Evolutionary conservation across 2,888 invertebrate species (phyloP).

Genomic region (Drosophila putrida): DNA sequence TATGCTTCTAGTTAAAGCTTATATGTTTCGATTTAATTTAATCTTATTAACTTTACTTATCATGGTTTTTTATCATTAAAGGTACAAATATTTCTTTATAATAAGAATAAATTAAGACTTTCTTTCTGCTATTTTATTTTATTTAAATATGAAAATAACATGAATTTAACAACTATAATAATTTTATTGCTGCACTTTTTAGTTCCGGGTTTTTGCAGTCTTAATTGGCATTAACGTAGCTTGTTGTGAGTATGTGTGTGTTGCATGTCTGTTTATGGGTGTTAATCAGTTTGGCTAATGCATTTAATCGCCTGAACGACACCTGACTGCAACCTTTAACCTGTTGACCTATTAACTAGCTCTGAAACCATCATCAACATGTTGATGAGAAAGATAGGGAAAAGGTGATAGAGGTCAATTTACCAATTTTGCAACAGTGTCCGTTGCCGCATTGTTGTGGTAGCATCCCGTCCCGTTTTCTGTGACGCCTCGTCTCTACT

Average conservation of each 20-base stretch:
- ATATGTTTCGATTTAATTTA: no score
- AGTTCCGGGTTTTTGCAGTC: not conserved
- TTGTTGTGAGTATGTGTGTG: not conserved
- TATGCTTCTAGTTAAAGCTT: no score
- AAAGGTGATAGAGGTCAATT: conserved; percentile 23
- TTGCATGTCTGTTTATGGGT: not conserved
- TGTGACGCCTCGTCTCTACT: not conserved
- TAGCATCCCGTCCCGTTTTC: conserved; percentile 3
- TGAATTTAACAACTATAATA: not conserved
- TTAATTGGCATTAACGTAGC: not conserved
- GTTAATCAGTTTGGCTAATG: conserved; percentile 26
- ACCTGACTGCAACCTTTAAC: conserved; percentile 26
- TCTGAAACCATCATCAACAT: conserved; percentile 7
- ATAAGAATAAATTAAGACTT: no score
- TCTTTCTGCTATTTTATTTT: not conserved
- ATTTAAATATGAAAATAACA: not conserved
- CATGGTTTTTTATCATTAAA: no score
- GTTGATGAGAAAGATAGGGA: not conserved
- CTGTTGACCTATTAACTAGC: conserved; percentile 42
- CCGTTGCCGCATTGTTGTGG: conserved; percentile 20
- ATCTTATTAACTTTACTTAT: no score
- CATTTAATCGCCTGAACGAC: conserved; percentile 3
- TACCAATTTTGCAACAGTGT: conserved; percentile 10
- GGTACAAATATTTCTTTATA: no score
- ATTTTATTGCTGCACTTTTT: not conserved